These are phyloP conservation scores for Lanius collurio DNA, from an alignment of 2,113 vertebrate species.

Conservation along the genomic window DNA sequence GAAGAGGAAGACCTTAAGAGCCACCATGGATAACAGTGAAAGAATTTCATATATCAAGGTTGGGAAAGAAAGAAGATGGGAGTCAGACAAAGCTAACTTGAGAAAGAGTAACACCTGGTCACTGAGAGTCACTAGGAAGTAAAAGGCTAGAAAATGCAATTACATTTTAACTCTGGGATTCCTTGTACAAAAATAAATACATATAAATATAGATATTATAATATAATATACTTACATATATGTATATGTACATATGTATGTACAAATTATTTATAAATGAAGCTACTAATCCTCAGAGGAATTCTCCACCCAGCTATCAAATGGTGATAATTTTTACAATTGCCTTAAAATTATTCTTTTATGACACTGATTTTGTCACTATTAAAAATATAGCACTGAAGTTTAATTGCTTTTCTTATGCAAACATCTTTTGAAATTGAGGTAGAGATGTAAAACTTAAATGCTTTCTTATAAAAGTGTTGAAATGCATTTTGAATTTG, in stretches of 20 bases:
- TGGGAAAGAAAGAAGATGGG: background rate
- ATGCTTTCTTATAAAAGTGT: slow-evolving; percentile 36
- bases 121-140: background rate
- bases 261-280: background rate
- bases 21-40: background rate
- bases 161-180: background rate
- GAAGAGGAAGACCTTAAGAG: background rate
- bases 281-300: background rate
- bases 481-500: slow-evolving; percentile 50
- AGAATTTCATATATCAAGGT: background rate
- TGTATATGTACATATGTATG: background rate
- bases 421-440: slow-evolving; percentile 54
- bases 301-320: slow-evolving; percentile 16
- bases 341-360: slow-evolving; percentile 6
- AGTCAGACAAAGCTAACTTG: background rate
- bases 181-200: background rate
- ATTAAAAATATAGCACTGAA: slow-evolving; percentile 37
- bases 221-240: background rate
- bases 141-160: background rate
- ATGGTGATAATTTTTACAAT: slow-evolving; percentile 35
- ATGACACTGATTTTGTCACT: background rate
- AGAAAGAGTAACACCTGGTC: slow-evolving; percentile 6
- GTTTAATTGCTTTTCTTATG: slow-evolving; percentile 32
- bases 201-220: background rate
- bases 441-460: background rate